phyloP scores from a whole-genome alignment of 2,113 vertebrate species.

The Rattus norvegicus region DNA sequence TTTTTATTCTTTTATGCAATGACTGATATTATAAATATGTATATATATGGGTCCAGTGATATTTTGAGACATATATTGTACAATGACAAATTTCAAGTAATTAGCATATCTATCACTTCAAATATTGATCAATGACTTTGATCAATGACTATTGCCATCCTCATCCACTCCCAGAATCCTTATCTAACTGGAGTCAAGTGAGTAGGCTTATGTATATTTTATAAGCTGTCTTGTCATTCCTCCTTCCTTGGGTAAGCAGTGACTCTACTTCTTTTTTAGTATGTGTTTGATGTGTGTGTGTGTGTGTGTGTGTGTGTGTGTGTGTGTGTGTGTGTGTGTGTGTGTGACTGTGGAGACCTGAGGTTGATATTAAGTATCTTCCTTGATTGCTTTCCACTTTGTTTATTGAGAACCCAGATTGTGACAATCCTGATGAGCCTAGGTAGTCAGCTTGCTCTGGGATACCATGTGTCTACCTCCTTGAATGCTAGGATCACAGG shows the following conservation, averaged over 20 bases:
- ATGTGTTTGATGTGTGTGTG: background rate
- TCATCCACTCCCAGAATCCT: background rate
- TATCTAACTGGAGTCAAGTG: background rate
- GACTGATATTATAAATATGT: background rate
- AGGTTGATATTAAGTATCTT: background rate
- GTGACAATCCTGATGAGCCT: no score
- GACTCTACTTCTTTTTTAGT: background rate
- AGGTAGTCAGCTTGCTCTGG: background rate
- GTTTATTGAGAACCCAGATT: background rate
- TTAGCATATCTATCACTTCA: background rate
- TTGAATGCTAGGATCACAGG: background rate
- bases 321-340: background rate
- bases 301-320: background rate
- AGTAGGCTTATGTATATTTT: background rate
- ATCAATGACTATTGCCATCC: background rate
- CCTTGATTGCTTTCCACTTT: background rate
- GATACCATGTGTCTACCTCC: background rate
- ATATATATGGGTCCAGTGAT: background rate
- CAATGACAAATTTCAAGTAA: background rate
- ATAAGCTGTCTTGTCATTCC: background rate
- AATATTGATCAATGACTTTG: background rate
- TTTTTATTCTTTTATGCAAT: background rate
- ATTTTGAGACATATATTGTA: background rate
- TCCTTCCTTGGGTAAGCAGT: background rate
- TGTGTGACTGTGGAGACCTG: background rate